These are phyloP conservation scores for Ceratotherium simum DNA, from an alignment of 2,113 vertebrate genomes.

Conservation along the genomic window DNA sequence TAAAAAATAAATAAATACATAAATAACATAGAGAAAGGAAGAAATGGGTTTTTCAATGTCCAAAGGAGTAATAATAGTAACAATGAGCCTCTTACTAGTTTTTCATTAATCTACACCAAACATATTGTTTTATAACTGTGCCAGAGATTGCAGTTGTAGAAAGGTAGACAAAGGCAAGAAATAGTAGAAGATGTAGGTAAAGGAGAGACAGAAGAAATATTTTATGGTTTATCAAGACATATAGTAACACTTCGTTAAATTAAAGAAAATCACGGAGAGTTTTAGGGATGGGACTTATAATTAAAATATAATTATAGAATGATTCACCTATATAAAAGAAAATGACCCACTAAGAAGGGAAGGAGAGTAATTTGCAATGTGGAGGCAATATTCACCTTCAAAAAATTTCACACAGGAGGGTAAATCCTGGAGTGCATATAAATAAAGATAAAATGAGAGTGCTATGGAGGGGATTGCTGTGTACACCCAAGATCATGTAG, in stretches of 20 bases:
- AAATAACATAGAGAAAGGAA: not conserved
- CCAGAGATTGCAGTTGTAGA: not conserved
- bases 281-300: not conserved
- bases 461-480: not conserved
- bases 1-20: too few relatives aligned
- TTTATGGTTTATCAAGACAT: not conserved
- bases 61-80: not conserved
- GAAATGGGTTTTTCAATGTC: not conserved
- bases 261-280: not conserved
- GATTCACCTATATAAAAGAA: not conserved
- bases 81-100: not conserved
- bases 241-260: not conserved
- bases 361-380: not conserved
- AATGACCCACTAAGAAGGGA: not conserved
- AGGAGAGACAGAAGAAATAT: not conserved
- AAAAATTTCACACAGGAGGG: not conserved
- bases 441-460: not conserved
- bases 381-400: not conserved
- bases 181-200: not conserved
- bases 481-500: not conserved
- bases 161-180: not conserved
- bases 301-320: not conserved
- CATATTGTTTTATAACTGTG: not conserved
- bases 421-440: not conserved
- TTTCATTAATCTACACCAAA: not conserved